phyloP scores from a whole-genome alignment of 2,888 invertebrate species.

The Nemotelus pantherinus region DNA sequence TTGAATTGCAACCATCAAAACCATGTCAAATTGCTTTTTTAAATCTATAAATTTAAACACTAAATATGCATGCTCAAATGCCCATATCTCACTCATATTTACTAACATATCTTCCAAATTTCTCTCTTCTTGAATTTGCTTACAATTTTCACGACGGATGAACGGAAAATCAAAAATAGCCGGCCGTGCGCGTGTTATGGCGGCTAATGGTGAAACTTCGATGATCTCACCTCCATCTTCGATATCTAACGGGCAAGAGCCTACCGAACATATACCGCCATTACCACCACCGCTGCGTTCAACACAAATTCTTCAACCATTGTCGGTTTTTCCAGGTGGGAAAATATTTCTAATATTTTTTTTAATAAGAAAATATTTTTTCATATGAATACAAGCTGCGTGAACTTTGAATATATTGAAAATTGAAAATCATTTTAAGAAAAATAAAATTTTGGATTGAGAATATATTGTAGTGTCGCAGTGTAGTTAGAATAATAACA shows the following conservation, averaged over 20 bases:
- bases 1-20: too few species aligned
- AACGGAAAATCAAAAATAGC: conserved; percentile 50
- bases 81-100: too few species aligned
- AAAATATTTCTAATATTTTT: not conserved
- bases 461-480: too few species aligned
- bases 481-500: too few species aligned
- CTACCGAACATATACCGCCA: conserved; percentile 65
- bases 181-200: conserved; percentile 66
- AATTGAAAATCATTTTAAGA: too few species aligned
- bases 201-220: conserved; percentile 65
- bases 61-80: not conserved
- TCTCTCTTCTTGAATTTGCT: too few species aligned
- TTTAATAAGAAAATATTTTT: not conserved
- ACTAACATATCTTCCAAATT: too few species aligned
- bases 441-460: too few species aligned
- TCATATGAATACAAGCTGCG: not conserved
- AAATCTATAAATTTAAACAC: too few species aligned
- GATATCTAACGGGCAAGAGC: conserved; percentile 66
- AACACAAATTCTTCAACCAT: conserved; percentile 65
- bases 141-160: too few species aligned
- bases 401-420: not conserved
- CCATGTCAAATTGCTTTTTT: too few species aligned
- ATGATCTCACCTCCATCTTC: conserved; percentile 66
- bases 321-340: conserved; percentile 66
- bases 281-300: conserved; percentile 66